phyloP scores from a whole-genome alignment of 2,797 vertebrate genomes.

The Antrozous pallidus region DNA sequence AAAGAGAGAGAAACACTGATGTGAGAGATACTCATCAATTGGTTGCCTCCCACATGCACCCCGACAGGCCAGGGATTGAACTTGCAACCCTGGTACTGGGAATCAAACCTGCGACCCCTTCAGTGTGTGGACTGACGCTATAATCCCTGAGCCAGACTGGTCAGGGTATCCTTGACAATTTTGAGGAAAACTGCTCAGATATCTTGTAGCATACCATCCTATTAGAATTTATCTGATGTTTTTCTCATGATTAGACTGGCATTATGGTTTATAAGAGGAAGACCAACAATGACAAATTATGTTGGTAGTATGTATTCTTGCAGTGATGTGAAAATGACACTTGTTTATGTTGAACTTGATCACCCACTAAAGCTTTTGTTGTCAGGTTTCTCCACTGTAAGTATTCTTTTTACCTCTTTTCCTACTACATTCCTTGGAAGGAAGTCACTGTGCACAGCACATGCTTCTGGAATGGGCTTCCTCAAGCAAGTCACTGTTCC shows the following conservation, averaged over 20 bases:
- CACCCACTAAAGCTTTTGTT: background rate
- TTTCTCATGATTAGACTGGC: background rate
- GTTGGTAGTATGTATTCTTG: background rate
- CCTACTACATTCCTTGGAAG: background rate
- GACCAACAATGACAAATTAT: background rate
- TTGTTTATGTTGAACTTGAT: background rate
- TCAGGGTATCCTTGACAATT: background rate
- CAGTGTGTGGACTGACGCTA: too few species aligned
- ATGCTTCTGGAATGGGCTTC: background rate
- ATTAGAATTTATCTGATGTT: background rate
- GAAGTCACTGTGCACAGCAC: background rate
- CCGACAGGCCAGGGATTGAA: too few species aligned
- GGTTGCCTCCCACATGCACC: too few species aligned
- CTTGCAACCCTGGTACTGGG: too few species aligned
- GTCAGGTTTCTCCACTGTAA: background rate
- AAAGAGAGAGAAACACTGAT: too few species aligned
- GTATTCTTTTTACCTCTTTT: background rate
- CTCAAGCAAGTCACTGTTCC: background rate
- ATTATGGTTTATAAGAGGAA: background rate
- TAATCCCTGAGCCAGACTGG: too few species aligned
- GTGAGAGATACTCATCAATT: too few species aligned
- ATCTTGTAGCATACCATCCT: background rate
- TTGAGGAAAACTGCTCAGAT: background rate
- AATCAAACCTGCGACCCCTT: too few species aligned
- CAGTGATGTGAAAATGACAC: too few species aligned